These are phyloP conservation scores for Nymphalis io DNA, from an alignment of 1,140 invertebrate species.

Conservation along the genomic window DNA sequence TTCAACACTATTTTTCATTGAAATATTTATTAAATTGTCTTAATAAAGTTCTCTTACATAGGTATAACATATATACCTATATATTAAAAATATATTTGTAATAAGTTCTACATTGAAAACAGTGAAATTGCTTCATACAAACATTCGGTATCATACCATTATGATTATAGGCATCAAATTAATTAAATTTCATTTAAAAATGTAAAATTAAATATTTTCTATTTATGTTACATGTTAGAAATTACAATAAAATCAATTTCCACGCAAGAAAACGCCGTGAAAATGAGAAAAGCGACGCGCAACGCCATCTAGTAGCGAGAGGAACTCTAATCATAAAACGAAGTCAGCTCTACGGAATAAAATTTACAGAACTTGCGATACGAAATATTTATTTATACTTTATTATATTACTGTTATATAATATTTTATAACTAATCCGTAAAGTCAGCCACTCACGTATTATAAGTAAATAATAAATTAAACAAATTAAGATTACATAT, in stretches of 20 bases:
- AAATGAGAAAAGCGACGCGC: slow-evolving; percentile 52
- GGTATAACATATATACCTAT: no score
- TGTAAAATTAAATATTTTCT: not conserved
- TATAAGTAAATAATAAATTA: not conserved
- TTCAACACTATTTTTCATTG: no score
- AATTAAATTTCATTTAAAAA: not conserved
- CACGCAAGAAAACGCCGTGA: slow-evolving; percentile 47
- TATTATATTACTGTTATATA: not conserved
- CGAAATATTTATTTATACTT: not conserved
- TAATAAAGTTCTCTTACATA: no score
- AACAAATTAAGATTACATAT: no score
- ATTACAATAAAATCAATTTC: not conserved
- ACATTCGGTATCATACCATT: not conserved
- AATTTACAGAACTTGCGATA: not conserved
- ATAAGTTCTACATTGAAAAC: no score
- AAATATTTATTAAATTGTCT: no score
- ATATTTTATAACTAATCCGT: no score
- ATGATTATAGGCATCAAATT: not conserved
- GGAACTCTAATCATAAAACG: slow-evolving; percentile 30
- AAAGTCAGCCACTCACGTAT: not conserved
- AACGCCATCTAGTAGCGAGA: slow-evolving; percentile 68
- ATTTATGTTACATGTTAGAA: not conserved
- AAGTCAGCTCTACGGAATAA: not conserved
- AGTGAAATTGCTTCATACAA: not conserved
- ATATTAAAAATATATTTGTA: no score